Percentiles rank a stretch among this genome's conserved stretches.
Evolutionary conservation across 2,888 invertebrate species (phyloP).

Genomic region (Antheraea assamensis): DNA sequence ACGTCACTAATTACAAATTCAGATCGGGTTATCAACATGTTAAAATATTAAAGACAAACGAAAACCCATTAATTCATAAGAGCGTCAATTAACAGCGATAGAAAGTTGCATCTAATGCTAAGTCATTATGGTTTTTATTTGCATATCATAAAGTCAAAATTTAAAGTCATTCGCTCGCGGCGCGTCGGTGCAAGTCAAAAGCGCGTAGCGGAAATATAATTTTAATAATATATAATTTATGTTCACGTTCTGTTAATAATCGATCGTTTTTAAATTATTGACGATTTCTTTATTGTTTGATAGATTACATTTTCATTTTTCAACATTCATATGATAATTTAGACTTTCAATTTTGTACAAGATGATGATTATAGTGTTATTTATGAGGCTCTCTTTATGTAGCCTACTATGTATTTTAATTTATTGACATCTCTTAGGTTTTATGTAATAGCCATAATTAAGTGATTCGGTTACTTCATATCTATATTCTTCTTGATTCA

Average conservation of each 20-base stretch:
- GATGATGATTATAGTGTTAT: not conserved
- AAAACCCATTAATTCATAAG: slow-evolving; percentile 40
- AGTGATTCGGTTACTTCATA: not conserved
- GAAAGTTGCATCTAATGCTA: slow-evolving; percentile 48
- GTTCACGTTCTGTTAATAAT: not conserved
- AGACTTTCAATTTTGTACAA: not conserved
- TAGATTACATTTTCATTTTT: slow-evolving; percentile 1
- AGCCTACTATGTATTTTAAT: not conserved
- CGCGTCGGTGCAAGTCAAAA: slow-evolving; percentile 8
- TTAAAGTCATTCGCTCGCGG: slow-evolving; percentile 35
- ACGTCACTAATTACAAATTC: not conserved
- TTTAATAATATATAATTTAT: slow-evolving; percentile 26
- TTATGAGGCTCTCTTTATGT: not conserved
- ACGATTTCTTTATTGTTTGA: slow-evolving; percentile 19
- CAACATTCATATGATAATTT: not conserved
- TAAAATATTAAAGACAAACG: slow-evolving; percentile 30
- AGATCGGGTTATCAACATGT: not conserved
- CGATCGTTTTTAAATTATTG: not conserved
- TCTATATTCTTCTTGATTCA: not conserved
- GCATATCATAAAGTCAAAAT: slow-evolving; percentile 48
- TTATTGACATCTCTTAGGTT: not conserved
- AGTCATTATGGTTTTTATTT: slow-evolving; percentile 47
- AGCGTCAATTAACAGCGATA: slow-evolving; percentile 43
- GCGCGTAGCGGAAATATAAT: slow-evolving; percentile 8
- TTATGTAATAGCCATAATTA: not conserved